Percentiles rank a stretch among this genome's conserved stretches.
Evolutionary conservation across 92 coral and sea anemone species (phyloP).

Genomic region (Bergia sp.): DNA sequence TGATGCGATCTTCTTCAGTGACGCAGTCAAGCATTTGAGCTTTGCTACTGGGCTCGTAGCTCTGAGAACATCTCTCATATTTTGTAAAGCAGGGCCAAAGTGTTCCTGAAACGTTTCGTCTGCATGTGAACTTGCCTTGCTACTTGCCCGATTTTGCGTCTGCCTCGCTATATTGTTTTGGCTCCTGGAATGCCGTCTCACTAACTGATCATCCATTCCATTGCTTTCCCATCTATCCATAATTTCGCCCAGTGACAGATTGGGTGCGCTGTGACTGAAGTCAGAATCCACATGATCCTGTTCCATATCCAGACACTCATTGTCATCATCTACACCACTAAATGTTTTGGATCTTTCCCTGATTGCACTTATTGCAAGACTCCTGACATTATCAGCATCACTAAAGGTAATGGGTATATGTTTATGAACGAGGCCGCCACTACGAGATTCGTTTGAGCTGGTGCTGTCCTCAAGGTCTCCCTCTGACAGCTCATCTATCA

Average conservation of each 20-base stretch:
- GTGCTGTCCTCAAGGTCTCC: constrained; percentile 31
- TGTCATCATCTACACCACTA: constrained; percentile 44
- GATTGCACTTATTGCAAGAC: constrained; percentile 70
- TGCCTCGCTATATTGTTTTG: constrained; percentile 48
- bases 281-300: constrained; percentile 19
- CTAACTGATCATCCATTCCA: constrained; percentile 18
- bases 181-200: constrained; percentile 67
- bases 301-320: not conserved
- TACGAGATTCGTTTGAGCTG: not conserved
- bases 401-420: constrained; percentile 2
- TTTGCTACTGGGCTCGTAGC: constrained; percentile 80
- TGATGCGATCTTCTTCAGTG: constrained; percentile 83
- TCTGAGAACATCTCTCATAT: constrained; percentile 80
- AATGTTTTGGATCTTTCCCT: constrained; percentile 76
- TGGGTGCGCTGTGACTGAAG: constrained; percentile 76
- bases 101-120: constrained; percentile 88
- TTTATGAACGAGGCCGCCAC: not conserved
- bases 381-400: constrained; percentile 63
- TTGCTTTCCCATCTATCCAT: constrained; percentile 61
- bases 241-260: constrained; percentile 59
- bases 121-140: constrained; percentile 24
- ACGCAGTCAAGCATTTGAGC: constrained; percentile 85
- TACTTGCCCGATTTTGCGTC: constrained; percentile 7
- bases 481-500: constrained; percentile 71
- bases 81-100: constrained; percentile 92